A percentile compares a stretch with the other conserved stretches of the same genome.
Evolutionary conservation across 2,888 invertebrate species (phyloP).

Genomic region (Coelinius sp.): DNA sequence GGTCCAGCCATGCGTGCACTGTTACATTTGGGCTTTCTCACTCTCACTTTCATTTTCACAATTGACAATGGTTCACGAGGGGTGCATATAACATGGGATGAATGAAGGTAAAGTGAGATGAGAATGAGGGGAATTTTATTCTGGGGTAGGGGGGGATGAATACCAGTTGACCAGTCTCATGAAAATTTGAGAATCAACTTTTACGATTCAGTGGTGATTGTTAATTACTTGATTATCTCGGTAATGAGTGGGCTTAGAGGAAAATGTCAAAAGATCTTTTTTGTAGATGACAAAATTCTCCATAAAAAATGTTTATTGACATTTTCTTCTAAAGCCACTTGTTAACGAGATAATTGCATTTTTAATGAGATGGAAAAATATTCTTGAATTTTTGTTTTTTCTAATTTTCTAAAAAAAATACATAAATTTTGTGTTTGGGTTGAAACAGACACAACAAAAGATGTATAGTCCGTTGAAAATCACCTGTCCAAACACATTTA

Average conservation of each 20-base stretch:
- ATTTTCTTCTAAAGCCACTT: no score
- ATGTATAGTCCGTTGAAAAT: neutral
- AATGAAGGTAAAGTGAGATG: conserved; percentile 41
- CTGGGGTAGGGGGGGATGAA: neutral
- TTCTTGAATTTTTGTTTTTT: no score
- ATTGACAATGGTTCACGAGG: conserved; percentile 64
- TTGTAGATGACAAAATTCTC: no score
- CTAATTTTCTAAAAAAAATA: no score
- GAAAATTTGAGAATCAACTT: conserved; percentile 23
- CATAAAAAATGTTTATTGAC: no score
- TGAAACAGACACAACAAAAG: neutral
- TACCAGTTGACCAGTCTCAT: conserved; percentile 19
- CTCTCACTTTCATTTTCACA: conserved; percentile 46
- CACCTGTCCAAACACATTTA: conserved; percentile 7
- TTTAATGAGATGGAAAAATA: no score
- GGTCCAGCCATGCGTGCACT: conserved; percentile 66
- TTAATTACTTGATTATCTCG: neutral
- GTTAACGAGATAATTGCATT: no score
- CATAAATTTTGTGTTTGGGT: neutral
- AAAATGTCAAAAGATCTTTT: no score
- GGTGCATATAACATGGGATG: conserved; percentile 56
- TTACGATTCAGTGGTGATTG: neutral
- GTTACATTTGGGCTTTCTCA: conserved; percentile 54
- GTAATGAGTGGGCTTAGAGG: no score
- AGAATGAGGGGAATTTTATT: conserved; percentile 20